Conservation (phyloP, 2,888 invertebrate genomes). For the Anaspis maculata region DNA sequence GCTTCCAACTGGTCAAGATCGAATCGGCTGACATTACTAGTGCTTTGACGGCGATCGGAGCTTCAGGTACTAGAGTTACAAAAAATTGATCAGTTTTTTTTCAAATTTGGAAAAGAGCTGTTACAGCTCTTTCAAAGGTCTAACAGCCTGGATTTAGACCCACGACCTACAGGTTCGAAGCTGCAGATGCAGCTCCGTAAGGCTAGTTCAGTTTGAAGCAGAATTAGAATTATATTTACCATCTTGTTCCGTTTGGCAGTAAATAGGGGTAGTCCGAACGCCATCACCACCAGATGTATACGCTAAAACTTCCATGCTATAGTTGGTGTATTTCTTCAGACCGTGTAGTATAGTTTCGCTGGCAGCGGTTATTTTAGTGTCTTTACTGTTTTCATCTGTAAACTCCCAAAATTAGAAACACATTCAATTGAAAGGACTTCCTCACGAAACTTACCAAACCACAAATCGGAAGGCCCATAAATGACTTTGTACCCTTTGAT, state of each 20-base stretch:
- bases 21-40: conserved; percentile 86
- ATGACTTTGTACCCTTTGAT: conserved; percentile 94
- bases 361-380: conserved; percentile 85
- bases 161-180: no score
- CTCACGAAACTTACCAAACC: conserved; percentile 70
- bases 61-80: conserved; percentile 84
- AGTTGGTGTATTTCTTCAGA: conserved; percentile 90
- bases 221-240: no score
- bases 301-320: conserved; percentile 92
- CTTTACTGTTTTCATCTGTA: conserved; percentile 80
- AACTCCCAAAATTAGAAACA: conserved; percentile 7
- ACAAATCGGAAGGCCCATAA: conserved; percentile 82
- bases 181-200: no score
- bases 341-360: conserved; percentile 91
- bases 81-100: no score
- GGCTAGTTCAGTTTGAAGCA: no score
- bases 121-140: no score
- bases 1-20: conserved; percentile 89
- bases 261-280: conserved; percentile 77
- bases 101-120: no score
- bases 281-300: conserved; percentile 94
- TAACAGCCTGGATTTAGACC: no score
- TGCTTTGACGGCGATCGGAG: conserved; percentile 88
- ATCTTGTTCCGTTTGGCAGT: conserved; percentile 93
- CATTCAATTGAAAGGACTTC: neutral